Base-by-base conservation (phyloP, 1,140 invertebrate genomes). In the Chrysopa pallens region DNA sequence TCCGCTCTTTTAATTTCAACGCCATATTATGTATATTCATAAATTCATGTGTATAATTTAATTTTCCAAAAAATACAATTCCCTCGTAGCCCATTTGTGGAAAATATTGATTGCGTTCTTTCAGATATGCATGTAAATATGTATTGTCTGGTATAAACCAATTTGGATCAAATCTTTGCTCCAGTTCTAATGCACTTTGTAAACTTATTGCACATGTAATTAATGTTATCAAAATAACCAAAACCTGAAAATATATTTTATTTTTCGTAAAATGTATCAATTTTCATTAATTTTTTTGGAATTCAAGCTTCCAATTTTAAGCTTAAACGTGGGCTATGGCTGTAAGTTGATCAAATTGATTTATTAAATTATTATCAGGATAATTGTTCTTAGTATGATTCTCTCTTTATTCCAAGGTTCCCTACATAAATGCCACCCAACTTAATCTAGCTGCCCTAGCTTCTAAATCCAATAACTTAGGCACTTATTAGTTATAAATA, bases 101-200 rank as follows among this genome's bases (percentile, higher is more conserved):
- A 56, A 74, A 86, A 48, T 72, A 73, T 40, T 57, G 38, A 35
- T 69, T 64, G 37, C 66, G 60, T 6, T 62, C 54, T 12, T 58
- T 50, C n/a, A 76, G 52, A 58, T 68, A 86, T 33, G 77, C 54
- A 44, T 63, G 71, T n/a, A 79, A 67, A 54, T 85, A 78, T 2
- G 76, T 73, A 38, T 69, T 68, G 46, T 73, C 66, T 1, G 80
- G 79, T 42, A 85, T 67, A 56, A 86, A 85, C 78, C 81, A 84
- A 6, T 66, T 65, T 0, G 78, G 75, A 61, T 86, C 78, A 61
- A 86, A 87, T 59, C 76, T 75, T 56, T 84, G 80, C 55, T 79
- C 70, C 36, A 87, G 58, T 39, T 66, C 56, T 23, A 73, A 57
- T 35, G 71, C 61, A 17, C 78, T 72, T 52, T 71, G 59, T 36